phyloP scores from a whole-genome alignment of 1,140 invertebrate genomes.

The Phortica variegata region DNA sequence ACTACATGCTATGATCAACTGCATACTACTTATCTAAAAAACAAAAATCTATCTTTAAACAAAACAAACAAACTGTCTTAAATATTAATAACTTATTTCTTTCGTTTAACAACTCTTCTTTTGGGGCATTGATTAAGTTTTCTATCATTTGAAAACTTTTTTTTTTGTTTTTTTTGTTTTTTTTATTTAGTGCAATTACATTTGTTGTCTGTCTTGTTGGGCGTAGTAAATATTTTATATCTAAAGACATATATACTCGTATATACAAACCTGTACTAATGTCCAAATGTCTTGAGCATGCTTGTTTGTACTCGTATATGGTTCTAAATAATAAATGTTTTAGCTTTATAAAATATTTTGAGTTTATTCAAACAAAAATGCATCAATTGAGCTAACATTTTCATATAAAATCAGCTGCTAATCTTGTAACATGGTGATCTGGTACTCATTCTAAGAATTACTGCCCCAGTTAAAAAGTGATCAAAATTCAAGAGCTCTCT shows the following conservation, averaged over 20 bases:
- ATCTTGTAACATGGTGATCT: too few relatives aligned
- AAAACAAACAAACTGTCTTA: slow-evolving; percentile 2
- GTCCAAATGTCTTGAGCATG: too few relatives aligned
- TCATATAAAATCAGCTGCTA: too few relatives aligned
- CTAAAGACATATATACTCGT: too few relatives aligned
- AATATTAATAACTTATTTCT: slow-evolving; percentile 14
- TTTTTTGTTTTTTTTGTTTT: slow-evolving; percentile 8
- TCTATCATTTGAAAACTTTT: slow-evolving; percentile 1
- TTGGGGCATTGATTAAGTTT: slow-evolving; percentile 7
- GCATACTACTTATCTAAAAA: neutral
- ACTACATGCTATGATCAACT: slow-evolving; percentile 2
- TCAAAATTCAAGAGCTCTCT: too few relatives aligned
- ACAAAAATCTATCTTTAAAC: neutral
- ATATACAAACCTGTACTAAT: too few relatives aligned
- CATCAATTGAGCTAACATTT: too few relatives aligned
- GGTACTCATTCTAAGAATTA: too few relatives aligned
- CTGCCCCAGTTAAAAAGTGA: too few relatives aligned
- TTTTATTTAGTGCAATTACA: neutral
- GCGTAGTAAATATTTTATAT: too few relatives aligned
- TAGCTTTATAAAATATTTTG: neutral
- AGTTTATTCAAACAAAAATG: neutral
- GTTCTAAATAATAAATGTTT: neutral
- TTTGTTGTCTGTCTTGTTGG: neutral
- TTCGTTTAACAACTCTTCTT: neutral
- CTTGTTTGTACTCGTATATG: neutral